Evolutionary conservation across 2,888 invertebrate species (phyloP).

Genomic region (Aspidiotus rigidus): DNA sequence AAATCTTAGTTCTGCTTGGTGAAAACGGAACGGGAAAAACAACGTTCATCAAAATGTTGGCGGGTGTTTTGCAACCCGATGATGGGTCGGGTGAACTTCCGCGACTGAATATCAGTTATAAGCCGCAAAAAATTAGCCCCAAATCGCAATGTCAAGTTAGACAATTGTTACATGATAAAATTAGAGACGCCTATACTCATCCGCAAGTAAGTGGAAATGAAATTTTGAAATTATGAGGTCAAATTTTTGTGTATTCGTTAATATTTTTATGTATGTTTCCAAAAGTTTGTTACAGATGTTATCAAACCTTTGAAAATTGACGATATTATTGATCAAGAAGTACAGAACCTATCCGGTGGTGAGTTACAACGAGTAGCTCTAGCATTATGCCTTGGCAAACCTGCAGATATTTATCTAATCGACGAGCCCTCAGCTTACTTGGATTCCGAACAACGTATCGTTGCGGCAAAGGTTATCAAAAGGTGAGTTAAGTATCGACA

Average conservation of each 20-base stretch:
- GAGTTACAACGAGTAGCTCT: conserved; percentile 96
- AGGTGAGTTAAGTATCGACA: conserved; percentile 50
- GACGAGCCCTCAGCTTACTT: conserved; percentile 98
- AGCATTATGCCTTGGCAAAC: conserved; percentile 92
- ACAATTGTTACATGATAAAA: conserved; percentile 88
- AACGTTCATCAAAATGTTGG: conserved; percentile 96
- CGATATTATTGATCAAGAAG: conserved; percentile 94
- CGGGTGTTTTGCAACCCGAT: conserved; percentile 89
- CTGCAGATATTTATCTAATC: conserved; percentile 96
- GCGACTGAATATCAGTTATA: conserved; percentile 93
- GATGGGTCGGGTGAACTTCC: conserved; percentile 69
- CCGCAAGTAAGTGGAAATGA: conserved; percentile 57
- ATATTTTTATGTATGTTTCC: conserved; percentile 32
- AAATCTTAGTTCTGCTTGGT: conserved; percentile 88
- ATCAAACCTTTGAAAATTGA: conserved; percentile 97
- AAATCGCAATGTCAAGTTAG: conserved; percentile 85
- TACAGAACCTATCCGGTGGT: conserved; percentile 97
- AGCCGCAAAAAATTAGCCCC: conserved; percentile 99
- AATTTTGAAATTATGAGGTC: too few species aligned
- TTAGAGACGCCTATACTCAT: conserved; percentile 93
- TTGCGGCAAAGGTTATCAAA: conserved; percentile 98
- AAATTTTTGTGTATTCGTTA: too few species aligned
- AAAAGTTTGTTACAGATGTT: conserved; percentile 90
- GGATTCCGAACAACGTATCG: conserved; percentile 98
- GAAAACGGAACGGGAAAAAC: conserved; percentile 99